These are phyloP conservation scores for Alca torda DNA, from an alignment of 2,797 vertebrate genomes.

Conservation along the genomic window DNA sequence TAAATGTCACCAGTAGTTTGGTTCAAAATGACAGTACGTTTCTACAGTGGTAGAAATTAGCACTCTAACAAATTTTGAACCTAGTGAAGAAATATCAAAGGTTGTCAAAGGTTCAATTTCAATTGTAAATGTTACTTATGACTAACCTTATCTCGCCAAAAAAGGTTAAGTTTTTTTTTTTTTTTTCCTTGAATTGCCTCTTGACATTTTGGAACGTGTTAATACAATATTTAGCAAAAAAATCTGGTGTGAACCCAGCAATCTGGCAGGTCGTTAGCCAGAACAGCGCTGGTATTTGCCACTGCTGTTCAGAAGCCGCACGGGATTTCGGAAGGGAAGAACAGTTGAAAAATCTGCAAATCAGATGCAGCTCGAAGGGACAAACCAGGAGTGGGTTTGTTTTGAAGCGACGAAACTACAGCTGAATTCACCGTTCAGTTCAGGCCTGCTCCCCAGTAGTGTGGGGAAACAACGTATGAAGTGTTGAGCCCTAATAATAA, in stretches of 20 bases:
- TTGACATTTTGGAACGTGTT: neutral
- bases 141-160: neutral
- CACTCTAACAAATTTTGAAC: neutral
- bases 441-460: neutral
- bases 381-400: neutral
- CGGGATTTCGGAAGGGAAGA: neutral
- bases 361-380: neutral
- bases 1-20: neutral
- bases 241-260: neutral
- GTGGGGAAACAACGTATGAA: accelerated
- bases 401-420: neutral
- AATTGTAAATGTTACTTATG: neutral
- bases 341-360: neutral
- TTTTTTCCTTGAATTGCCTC: neutral
- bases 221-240: neutral
- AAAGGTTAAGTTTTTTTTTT: neutral
- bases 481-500: accelerated
- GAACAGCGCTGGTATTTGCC: neutral
- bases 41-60: neutral
- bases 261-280: neutral
- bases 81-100: slow-evolving; percentile 23
- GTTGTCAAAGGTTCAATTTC: neutral
- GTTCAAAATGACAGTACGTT: neutral
- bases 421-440: accelerated
- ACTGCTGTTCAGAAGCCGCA: neutral